Evolutionary conservation across 2,113 vertebrate genomes (phyloP).

Genomic region (Salvelinus alpinus): DNA sequence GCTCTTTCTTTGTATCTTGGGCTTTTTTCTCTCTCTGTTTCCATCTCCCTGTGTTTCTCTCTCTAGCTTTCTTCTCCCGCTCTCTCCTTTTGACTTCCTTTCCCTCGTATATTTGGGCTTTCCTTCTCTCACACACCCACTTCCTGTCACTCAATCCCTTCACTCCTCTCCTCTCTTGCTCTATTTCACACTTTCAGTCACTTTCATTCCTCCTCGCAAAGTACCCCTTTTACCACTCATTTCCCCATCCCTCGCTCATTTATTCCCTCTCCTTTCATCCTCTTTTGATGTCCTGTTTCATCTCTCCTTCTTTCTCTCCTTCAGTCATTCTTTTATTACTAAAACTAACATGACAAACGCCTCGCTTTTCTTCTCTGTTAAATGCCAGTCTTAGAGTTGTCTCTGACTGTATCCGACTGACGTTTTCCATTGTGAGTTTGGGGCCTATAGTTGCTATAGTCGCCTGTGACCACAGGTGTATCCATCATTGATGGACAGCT

Average conservation of each 20-base stretch:
- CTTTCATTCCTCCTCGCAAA: slow-evolving; percentile 62
- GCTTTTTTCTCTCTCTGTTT: slow-evolving; percentile 32
- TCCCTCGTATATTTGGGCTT: slow-evolving; percentile 33
- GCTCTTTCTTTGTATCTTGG: slow-evolving; percentile 24
- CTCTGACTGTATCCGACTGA: slow-evolving; percentile 66
- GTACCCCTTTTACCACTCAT: slow-evolving; percentile 72
- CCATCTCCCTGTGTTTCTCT: slow-evolving; percentile 8
- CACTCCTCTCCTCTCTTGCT: slow-evolving; percentile 65
- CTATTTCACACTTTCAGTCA: slow-evolving; percentile 59
- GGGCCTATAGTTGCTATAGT: background rate
- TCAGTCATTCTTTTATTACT: slow-evolving; percentile 73
- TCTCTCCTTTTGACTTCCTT: slow-evolving; percentile 49
- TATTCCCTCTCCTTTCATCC: slow-evolving; percentile 70
- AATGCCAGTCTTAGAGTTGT: slow-evolving; percentile 72
- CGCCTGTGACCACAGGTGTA: slow-evolving; percentile 20
- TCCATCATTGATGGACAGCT: slow-evolving; percentile 50
- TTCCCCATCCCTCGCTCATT: slow-evolving; percentile 71
- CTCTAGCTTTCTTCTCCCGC: slow-evolving; percentile 43
- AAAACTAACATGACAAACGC: slow-evolving; percentile 74
- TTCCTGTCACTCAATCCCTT: slow-evolving; percentile 52
- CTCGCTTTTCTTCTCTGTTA: slow-evolving; percentile 71
- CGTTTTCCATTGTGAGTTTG: background rate
- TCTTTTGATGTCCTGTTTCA: slow-evolving; percentile 73
- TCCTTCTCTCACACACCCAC: slow-evolving; percentile 22
- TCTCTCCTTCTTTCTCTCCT: slow-evolving; percentile 60